Conservation (phyloP, 2,113 vertebrate genomes). For the Albula glossodonta region DNA sequence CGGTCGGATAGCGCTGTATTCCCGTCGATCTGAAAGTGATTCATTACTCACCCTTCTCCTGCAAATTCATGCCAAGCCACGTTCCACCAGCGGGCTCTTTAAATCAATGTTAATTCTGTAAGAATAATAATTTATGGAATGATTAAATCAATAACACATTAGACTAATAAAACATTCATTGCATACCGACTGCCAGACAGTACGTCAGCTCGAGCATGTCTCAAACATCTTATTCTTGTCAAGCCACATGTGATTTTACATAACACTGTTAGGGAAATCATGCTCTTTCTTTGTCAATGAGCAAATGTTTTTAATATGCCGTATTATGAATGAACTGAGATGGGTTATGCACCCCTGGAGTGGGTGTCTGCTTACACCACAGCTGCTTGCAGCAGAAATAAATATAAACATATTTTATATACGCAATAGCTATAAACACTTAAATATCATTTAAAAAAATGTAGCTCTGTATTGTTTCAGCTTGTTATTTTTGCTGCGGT, state of each 20-base stretch:
- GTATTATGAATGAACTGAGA: too few relatives aligned
- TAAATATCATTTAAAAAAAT: too few relatives aligned
- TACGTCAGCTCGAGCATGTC: not conserved
- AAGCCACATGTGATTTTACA: not conserved
- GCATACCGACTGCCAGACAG: not conserved
- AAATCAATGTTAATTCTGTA: not conserved
- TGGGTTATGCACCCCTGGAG: too few relatives aligned
- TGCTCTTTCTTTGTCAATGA: not conserved
- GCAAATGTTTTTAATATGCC: not conserved
- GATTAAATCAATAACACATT: not conserved
- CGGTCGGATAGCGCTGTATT: not conserved
- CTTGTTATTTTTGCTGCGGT: too few relatives aligned
- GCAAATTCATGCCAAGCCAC: not conserved
- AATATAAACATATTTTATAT: too few relatives aligned
- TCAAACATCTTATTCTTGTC: not conserved
- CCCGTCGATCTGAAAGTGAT: not conserved
- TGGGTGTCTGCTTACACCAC: too few relatives aligned
- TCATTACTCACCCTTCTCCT: not conserved
- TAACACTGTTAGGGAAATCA: not conserved
- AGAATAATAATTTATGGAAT: not conserved
- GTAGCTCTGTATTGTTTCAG: too few relatives aligned
- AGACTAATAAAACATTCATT: not conserved
- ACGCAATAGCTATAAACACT: too few relatives aligned
- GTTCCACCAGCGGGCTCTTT: not conserved
- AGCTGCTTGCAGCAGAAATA: too few relatives aligned